phyloP scores from a whole-genome alignment of 2,888 invertebrate species.

The Hyppa rectilinea region DNA sequence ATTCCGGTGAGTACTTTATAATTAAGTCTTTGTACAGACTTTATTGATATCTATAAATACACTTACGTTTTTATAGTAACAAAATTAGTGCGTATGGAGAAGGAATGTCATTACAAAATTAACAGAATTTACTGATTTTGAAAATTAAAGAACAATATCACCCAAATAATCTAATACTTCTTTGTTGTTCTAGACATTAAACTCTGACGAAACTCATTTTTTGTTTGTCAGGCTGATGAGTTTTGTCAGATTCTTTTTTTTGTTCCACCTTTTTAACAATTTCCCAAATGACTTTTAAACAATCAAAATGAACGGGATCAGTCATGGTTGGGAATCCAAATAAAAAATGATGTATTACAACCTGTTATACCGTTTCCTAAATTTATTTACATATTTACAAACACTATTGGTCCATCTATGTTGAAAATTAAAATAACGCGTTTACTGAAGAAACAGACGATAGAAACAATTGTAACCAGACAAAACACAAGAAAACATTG shows the following conservation, averaged over 20 bases:
- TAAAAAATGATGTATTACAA: slow-evolving; percentile 77
- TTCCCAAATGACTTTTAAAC: too few relatives aligned
- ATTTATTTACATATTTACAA: slow-evolving; percentile 89
- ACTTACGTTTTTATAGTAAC: slow-evolving; percentile 72
- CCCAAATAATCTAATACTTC: background rate
- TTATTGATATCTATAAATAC: slow-evolving; percentile 77
- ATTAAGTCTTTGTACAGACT: slow-evolving; percentile 80
- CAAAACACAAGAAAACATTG: background rate
- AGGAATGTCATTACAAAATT: slow-evolving; percentile 40
- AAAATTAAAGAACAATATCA: background rate
- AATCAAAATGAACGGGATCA: slow-evolving; percentile 68
- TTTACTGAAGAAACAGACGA: slow-evolving; percentile 53
- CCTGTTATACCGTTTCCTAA: slow-evolving; percentile 84
- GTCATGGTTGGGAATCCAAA: slow-evolving; percentile 74
- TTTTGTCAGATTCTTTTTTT: background rate
- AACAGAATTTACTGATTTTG: background rate
- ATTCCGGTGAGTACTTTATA: slow-evolving; percentile 80
- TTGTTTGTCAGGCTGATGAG: background rate
- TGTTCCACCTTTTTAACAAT: slow-evolving; percentile 9
- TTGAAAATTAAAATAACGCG: slow-evolving; percentile 74
- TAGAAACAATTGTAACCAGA: slow-evolving; percentile 30
- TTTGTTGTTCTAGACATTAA: background rate
- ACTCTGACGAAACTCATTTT: slow-evolving; percentile 16
- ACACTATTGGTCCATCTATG: slow-evolving; percentile 89
- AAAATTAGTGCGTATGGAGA: slow-evolving; percentile 67